Percentiles rank a stretch among this genome's conserved stretches.
phyloP scores from a whole-genome alignment of 92 coral and sea anemone genomes.

The Porites evermanni region DNA sequence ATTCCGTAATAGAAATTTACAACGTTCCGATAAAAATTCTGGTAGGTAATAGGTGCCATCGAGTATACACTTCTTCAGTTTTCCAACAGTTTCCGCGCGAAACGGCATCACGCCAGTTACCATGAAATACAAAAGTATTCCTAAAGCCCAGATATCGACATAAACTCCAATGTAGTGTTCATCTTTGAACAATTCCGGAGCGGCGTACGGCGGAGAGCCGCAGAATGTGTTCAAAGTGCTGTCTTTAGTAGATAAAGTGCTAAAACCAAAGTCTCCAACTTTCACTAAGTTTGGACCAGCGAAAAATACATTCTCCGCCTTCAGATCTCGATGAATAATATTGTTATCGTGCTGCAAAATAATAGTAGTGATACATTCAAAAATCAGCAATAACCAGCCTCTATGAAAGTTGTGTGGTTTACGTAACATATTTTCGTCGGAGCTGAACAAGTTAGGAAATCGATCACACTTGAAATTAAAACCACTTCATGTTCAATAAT shows the following conservation, averaged over 20 bases:
- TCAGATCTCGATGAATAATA: constrained; percentile 96
- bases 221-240: constrained; percentile 93
- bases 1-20: constrained; percentile 84
- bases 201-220: constrained; percentile 99
- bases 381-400: not conserved
- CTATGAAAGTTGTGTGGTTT: not conserved
- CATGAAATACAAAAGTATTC: constrained; percentile 93
- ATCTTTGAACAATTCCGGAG: constrained; percentile 98
- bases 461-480: not conserved
- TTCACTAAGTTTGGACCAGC: constrained; percentile 95
- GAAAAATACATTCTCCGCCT: constrained; percentile 97
- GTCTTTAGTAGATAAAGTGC: constrained; percentile 88
- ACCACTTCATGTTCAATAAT: constrained; percentile 10
- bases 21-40: constrained; percentile 91
- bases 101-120: constrained; percentile 99
- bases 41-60: constrained; percentile 97
- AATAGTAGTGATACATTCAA: not conserved
- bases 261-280: constrained; percentile 99
- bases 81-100: constrained; percentile 98
- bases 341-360: constrained; percentile 85
- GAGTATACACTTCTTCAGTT: constrained; percentile 91
- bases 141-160: constrained; percentile 98
- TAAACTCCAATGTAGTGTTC: constrained; percentile 93
- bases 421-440: not conserved
- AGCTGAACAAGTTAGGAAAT: not conserved